phyloP scores from a whole-genome alignment of 2,113 vertebrate species.

The Ceyx cyanopectus region DNA sequence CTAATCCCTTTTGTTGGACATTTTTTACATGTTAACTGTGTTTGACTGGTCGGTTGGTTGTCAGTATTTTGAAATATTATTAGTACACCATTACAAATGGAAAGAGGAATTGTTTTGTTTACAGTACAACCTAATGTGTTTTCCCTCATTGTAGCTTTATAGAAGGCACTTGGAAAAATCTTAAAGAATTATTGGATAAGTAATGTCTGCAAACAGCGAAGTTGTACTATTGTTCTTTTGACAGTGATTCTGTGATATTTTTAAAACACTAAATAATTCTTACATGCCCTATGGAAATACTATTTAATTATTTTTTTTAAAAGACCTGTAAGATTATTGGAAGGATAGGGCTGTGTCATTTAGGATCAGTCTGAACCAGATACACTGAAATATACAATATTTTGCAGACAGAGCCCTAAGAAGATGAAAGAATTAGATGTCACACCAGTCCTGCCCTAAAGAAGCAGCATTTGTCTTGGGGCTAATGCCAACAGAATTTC shows the following conservation, averaged over 20 bases:
- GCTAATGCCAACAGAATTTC: background rate
- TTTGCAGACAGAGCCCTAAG: background rate
- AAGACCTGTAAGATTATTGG: background rate
- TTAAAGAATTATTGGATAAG: background rate
- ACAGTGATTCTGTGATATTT: background rate
- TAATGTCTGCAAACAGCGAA: background rate
- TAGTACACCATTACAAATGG: background rate
- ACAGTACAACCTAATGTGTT: background rate
- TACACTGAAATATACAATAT: background rate
- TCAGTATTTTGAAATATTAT: background rate
- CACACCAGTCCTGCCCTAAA: background rate
- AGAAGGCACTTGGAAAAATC: background rate
- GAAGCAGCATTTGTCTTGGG: background rate
- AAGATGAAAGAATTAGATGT: background rate
- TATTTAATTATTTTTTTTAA: background rate
- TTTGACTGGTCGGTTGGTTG: background rate
- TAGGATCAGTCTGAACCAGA: background rate
- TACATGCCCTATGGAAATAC: background rate
- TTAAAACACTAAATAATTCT: background rate
- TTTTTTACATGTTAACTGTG: constrained; percentile 2
- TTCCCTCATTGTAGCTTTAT: background rate
- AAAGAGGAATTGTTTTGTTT: background rate
- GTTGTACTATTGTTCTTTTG: background rate
- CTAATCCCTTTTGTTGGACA: constrained; percentile 31
- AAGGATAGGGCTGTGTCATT: background rate